A percentile compares a stretch with the other conserved stretches of the same genome.
phyloP scores from a whole-genome alignment of 2,888 invertebrate species.

The Chloroclysta siterata region DNA sequence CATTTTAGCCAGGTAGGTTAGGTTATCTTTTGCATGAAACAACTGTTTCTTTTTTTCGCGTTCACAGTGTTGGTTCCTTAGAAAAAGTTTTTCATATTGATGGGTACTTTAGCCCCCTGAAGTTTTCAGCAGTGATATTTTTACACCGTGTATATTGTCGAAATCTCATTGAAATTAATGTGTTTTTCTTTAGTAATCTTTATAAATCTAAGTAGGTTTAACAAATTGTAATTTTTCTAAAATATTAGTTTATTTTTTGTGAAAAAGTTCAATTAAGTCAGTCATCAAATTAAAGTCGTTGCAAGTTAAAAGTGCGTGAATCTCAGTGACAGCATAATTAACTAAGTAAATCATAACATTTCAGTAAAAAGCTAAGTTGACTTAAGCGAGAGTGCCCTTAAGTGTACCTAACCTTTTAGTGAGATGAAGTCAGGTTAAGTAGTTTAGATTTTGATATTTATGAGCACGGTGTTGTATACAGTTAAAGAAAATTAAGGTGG shows the following conservation, averaged over 20 bases:
- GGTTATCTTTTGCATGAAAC: too few relatives aligned
- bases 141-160: too few relatives aligned
- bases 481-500: too few relatives aligned
- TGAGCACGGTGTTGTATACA: not conserved
- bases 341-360: conserved; percentile 1
- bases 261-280: not conserved
- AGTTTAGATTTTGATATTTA: conserved; percentile 8
- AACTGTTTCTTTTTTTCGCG: too few relatives aligned
- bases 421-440: conserved; percentile 8
- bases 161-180: conserved; percentile 31
- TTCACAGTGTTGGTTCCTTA: too few relatives aligned
- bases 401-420: conserved; percentile 17
- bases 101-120: too few relatives aligned
- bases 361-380: conserved; percentile 16
- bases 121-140: too few relatives aligned
- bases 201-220: conserved; percentile 30
- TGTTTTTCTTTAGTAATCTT: conserved; percentile 26
- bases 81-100: too few relatives aligned
- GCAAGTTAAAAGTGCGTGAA: conserved; percentile 3
- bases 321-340: conserved; percentile 12
- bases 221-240: not conserved
- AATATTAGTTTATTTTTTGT: not conserved
- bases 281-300: conserved; percentile 2
- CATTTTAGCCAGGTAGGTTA: too few relatives aligned
- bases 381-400: conserved; percentile 8